Evolutionary conservation across 2,797 vertebrate genomes (phyloP).

Genomic region (Oreochromis mossambicus): DNA sequence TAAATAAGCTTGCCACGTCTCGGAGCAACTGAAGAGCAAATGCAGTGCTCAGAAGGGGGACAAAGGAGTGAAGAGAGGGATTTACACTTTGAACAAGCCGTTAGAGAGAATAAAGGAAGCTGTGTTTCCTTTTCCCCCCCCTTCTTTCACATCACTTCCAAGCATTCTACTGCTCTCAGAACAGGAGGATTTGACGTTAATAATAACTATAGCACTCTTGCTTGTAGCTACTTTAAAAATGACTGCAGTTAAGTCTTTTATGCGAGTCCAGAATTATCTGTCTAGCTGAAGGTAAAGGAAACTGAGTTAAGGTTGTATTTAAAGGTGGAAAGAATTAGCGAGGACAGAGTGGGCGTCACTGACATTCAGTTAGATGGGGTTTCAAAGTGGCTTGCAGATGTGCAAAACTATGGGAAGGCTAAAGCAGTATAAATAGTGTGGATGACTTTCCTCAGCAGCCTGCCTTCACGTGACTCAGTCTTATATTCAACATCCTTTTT

Average conservation of each 20-base stretch:
- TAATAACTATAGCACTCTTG: neutral
- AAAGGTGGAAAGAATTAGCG: neutral
- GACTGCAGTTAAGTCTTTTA: neutral
- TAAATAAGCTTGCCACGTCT: constrained; percentile 64
- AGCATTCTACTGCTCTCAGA: neutral
- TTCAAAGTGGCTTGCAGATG: neutral
- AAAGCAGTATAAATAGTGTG: neutral
- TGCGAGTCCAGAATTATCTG: neutral
- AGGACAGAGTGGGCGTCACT: neutral
- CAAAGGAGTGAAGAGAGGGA: constrained; percentile 48
- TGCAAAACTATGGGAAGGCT: neutral
- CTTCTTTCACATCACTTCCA: neutral
- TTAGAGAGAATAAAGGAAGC: constrained; percentile 32
- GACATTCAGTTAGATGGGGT: neutral
- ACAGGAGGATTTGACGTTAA: neutral
- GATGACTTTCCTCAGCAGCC: neutral
- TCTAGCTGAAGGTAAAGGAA: neutral
- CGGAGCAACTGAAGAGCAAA: constrained; percentile 60
- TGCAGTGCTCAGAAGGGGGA: constrained; percentile 1
- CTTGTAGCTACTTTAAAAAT: neutral
- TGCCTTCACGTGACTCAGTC: neutral
- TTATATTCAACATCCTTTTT: neutral
- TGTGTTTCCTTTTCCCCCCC: neutral
- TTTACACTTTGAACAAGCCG: constrained; percentile 40
- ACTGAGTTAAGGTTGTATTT: neutral